Evolutionary conservation across 1,140 invertebrate genomes (phyloP), one percentile per base, ranked within the genome.

Genomic region (Idris sp.): DNA sequence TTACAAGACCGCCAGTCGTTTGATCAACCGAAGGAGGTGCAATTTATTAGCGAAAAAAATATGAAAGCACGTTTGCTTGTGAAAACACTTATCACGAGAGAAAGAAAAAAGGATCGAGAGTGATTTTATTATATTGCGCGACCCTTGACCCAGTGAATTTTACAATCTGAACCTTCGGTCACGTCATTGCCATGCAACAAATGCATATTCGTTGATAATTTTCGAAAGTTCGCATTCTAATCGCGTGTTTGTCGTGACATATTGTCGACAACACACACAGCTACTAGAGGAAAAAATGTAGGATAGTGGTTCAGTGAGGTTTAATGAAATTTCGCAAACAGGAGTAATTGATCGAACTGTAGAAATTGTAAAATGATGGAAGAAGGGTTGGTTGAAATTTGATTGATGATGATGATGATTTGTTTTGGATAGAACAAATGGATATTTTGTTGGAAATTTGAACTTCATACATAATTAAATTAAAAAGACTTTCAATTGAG

Each of bases 91-190:
- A n/a, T n/a, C 7, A 14, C 19, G 19, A 28, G 48, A 65, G 31
- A 51, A 18, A 38, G 44, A 13, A 19, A 40, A 6, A 22, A 22
- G 19, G 6, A 22, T 22, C 19, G 19, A 22, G 54, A 30, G 56
- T 15, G 56, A 30, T 80, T 56, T 75, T 69, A 74, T 61, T 58
- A 68, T 43, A 65, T 49, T 38, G 67, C 41, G 28, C 44, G 73
- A 79, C 77, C 80, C 79, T 81, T 81, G 81, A 81, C 81, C 79
- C 54, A 81, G 71, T 77, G 64, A 72, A 14, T 22, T 67, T 61
- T 74, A 46, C 31, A 41, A 61, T 74, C 54, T 15, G 31, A 61
- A 61, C 71, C 59, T 64, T 62, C 58, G 54, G 65, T 72, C 67
- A 62, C 67, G 61, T 74, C 53, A 54, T 65, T 65, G 51, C 46